phyloP scores from a whole-genome alignment of 2,113 vertebrate genomes.

The Xenotilapia caudafasciata region DNA sequence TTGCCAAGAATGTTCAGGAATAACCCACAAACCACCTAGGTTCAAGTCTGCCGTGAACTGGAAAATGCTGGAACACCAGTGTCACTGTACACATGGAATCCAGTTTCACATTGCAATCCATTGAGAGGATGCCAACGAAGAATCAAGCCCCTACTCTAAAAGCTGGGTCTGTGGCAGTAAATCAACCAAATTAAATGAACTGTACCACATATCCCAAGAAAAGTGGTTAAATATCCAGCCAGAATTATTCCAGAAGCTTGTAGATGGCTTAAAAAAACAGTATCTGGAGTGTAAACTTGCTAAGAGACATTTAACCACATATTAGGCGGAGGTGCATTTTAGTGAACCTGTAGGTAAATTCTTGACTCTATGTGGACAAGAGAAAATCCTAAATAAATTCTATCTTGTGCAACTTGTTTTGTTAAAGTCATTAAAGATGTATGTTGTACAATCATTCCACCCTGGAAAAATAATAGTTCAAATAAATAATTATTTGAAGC shows the following conservation, averaged over 20 bases:
- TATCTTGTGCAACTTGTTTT: background rate
- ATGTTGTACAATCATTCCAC: background rate
- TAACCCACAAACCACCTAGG: background rate
- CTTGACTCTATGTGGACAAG: background rate
- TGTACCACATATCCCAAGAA: background rate
- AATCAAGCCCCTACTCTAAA: background rate
- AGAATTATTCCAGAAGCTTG: background rate
- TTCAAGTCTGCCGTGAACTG: accelerated
- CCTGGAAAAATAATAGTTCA: background rate
- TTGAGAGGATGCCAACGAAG: background rate
- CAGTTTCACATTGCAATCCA: background rate
- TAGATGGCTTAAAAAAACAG: background rate
- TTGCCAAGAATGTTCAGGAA: background rate
- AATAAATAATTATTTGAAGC: background rate
- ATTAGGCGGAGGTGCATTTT: background rate
- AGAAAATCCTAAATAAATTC: background rate
- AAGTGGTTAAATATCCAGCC: background rate
- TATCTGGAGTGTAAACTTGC: background rate
- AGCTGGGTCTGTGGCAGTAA: background rate
- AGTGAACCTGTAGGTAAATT: background rate
- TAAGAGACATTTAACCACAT: background rate
- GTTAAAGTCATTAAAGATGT: background rate
- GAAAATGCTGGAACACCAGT: background rate
- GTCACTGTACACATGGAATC: background rate
- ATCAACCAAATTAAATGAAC: background rate